phyloP scores from a whole-genome alignment of 2,797 vertebrate genomes.

The Phaenicophaeus curvirostris region DNA sequence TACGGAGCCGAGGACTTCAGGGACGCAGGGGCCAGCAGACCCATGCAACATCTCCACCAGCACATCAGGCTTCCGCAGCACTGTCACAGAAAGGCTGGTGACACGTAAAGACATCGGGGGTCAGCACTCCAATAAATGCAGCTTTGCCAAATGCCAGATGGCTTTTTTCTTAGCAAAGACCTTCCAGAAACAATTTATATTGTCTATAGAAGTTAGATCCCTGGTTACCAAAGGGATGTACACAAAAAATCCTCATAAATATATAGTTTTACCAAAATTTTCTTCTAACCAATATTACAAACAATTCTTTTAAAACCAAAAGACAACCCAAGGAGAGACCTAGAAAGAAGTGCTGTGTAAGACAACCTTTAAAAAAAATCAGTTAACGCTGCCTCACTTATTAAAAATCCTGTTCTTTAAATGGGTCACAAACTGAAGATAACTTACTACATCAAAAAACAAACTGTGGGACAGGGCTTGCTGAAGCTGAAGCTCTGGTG shows the following conservation, averaged over 20 bases:
- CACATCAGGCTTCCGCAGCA: neutral
- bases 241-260: neutral
- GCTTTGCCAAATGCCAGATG: neutral
- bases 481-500: neutral
- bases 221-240: neutral
- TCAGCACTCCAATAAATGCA: rapidly evolving
- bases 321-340: neutral
- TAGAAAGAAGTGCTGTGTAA: neutral
- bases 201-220: neutral
- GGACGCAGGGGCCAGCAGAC: rapidly evolving
- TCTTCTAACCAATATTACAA: neutral
- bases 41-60: neutral
- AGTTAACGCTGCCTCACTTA: neutral
- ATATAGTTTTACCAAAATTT: neutral
- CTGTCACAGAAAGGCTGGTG: neutral
- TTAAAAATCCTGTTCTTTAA: neutral
- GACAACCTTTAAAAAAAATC: neutral
- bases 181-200: rapidly evolving
- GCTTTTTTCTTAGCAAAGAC: rapidly evolving
- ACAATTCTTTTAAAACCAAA: neutral
- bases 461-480: neutral
- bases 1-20: rapidly evolving
- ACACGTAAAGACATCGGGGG: rapidly evolving
- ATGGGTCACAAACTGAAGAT: rapidly evolving
- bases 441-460: neutral